These are phyloP conservation scores for Echiichthys vipera DNA, from an alignment of 2,797 vertebrate genomes.

Conservation along the genomic window DNA sequence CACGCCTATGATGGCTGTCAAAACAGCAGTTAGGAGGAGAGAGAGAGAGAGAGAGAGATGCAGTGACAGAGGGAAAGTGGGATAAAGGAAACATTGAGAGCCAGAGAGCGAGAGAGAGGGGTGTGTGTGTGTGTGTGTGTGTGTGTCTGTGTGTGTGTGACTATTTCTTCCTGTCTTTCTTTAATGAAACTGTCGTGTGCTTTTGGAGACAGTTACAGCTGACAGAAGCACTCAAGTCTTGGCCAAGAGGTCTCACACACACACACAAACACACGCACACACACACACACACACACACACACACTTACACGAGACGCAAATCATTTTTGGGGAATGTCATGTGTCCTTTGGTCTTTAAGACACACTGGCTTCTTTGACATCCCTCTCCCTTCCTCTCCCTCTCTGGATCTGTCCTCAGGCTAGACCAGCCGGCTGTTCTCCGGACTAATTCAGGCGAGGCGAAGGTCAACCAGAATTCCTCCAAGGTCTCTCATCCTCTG, in stretches of 20 bases:
- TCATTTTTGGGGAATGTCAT: constrained; percentile 67
- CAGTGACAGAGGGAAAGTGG: constrained; percentile 24
- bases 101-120: neutral
- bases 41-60: constrained; percentile 52
- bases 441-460: constrained; percentile 77
- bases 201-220: constrained; percentile 88
- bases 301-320: constrained; percentile 31
- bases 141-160: constrained; percentile 64
- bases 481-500: constrained; percentile 38
- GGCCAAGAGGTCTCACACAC: constrained; percentile 82
- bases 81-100: constrained; percentile 58
- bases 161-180: constrained; percentile 58
- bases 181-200: constrained; percentile 85
- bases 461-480: constrained; percentile 75
- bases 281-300: constrained; percentile 30
- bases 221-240: constrained; percentile 91
- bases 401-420: constrained; percentile 58
- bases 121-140: constrained; percentile 53
- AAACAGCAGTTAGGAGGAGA: constrained; percentile 81
- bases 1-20: constrained; percentile 83
- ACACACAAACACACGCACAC: constrained; percentile 8
- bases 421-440: constrained; percentile 62
- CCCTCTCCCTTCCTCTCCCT: neutral
- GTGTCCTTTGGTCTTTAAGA: constrained; percentile 65
- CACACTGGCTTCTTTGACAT: constrained; percentile 76